A percentile compares a stretch with the other conserved stretches of the same genome.
phyloP scores from a whole-genome alignment of 2,113 vertebrate species.

The Seriola quinqueradiata region DNA sequence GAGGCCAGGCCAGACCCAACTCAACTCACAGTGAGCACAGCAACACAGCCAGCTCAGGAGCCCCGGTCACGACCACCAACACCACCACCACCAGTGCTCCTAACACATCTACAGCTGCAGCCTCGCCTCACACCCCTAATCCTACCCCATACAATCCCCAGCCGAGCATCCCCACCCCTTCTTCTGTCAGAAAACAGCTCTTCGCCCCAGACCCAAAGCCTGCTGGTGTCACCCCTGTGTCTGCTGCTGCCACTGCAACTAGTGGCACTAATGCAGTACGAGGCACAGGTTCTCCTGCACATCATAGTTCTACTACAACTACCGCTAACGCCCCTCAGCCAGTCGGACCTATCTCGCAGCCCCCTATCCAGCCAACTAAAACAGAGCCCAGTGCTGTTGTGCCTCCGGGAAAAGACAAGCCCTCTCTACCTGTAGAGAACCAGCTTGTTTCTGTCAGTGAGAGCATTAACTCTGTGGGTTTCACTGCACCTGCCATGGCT shows the following conservation, averaged over 20 bases:
- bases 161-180: constrained; percentile 89
- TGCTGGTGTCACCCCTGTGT: constrained; percentile 74
- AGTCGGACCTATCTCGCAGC: constrained; percentile 78
- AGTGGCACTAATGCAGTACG: constrained; percentile 76
- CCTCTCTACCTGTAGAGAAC: constrained; percentile 60
- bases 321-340: constrained; percentile 84
- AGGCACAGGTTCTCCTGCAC: constrained; percentile 77
- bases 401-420: constrained; percentile 89
- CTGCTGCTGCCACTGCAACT: constrained; percentile 82
- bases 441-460: constrained; percentile 67
- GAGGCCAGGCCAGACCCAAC: constrained; percentile 66
- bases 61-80: constrained; percentile 46
- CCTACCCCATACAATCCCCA: constrained; percentile 85
- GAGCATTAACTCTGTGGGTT: constrained; percentile 78
- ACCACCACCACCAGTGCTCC: constrained; percentile 75
- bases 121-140: constrained; percentile 82
- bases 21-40: constrained; percentile 69
- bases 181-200: constrained; percentile 95
- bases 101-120: constrained; percentile 74
- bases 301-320: constrained; percentile 76
- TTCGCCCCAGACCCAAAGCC: constrained; percentile 91
- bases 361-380: constrained; percentile 77
- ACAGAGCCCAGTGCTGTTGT: constrained; percentile 85
- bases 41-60: constrained; percentile 62
- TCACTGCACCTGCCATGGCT: constrained; percentile 76